A percentile compares a stretch with the other conserved stretches of the same genome.
phyloP scores from a whole-genome alignment of 2,113 vertebrate species.

The Menidia beryllina region DNA sequence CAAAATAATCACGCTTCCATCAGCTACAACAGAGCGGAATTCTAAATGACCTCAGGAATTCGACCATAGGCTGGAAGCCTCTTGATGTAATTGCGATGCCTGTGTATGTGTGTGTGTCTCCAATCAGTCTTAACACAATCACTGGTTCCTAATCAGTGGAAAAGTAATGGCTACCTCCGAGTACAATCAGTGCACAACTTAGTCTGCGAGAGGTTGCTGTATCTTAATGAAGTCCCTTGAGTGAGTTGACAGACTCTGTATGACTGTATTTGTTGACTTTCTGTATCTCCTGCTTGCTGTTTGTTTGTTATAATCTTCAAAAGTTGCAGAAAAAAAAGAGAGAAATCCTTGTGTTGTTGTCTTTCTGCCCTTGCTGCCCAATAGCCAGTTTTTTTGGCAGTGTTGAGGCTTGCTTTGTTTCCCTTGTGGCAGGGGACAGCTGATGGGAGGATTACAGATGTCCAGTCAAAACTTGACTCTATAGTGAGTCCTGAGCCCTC shows the following conservation, averaged over 20 bases:
- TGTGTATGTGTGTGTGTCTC: conserved; percentile 38
- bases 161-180: conserved; percentile 69
- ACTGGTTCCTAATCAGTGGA: conserved; percentile 69
- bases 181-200: conserved; percentile 67
- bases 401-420: conserved; percentile 31
- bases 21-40: conserved; percentile 48
- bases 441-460: conserved; percentile 51
- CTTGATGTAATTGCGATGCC: conserved; percentile 62
- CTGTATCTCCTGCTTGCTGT: not conserved
- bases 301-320: not conserved
- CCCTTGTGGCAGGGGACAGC: conserved; percentile 27
- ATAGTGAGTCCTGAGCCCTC: conserved; percentile 42
- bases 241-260: conserved; percentile 25
- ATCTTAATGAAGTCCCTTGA: conserved; percentile 64
- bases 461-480: conserved; percentile 47
- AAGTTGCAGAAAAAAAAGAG: conserved; percentile 1
- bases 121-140: conserved; percentile 69
- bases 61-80: conserved; percentile 43
- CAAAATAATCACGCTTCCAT: conserved; percentile 47
- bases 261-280: conserved; percentile 12
- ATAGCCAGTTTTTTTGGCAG: conserved; percentile 35
- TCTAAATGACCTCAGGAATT: conserved; percentile 47
- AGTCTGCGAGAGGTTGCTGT: conserved; percentile 52
- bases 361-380: conserved; percentile 6
- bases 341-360: conserved; percentile 8